A percentile compares a stretch with the other conserved stretches of the same genome.
These are phyloP conservation scores for Ophthalmolycus amberensis DNA, from an alignment of 2,113 vertebrate species.

Conservation along the genomic window DNA sequence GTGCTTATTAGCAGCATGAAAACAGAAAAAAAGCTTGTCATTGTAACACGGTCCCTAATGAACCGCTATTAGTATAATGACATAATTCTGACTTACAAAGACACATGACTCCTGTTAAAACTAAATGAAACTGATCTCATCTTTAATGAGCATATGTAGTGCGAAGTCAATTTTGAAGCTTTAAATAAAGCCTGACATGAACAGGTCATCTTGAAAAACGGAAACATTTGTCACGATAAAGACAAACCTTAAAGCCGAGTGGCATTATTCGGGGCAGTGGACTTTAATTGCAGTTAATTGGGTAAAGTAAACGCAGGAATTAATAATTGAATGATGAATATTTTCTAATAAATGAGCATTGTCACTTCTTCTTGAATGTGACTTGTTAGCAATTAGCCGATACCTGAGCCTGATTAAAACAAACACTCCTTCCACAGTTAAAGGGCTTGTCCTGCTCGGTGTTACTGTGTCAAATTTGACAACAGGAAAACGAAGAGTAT, in stretches of 20 bases:
- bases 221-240: slow-evolving; percentile 1
- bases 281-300: slow-evolving; percentile 49
- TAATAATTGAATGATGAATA: slow-evolving; percentile 39
- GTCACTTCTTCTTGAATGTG: slow-evolving; percentile 27
- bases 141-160: neutral
- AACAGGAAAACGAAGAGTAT: slow-evolving; percentile 42
- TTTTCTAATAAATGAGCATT: slow-evolving; percentile 52
- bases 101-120: neutral
- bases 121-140: slow-evolving; percentile 27
- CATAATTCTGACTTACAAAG: slow-evolving; percentile 32
- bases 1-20: slow-evolving; percentile 23
- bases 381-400: slow-evolving; percentile 49
- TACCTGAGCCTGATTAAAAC: slow-evolving; percentile 54
- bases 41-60: slow-evolving; percentile 27
- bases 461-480: slow-evolving; percentile 41
- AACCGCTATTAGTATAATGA: slow-evolving; percentile 31
- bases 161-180: neutral
- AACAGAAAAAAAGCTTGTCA: slow-evolving; percentile 17
- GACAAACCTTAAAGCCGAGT: slow-evolving; percentile 9
- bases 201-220: neutral
- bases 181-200: neutral
- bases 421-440: slow-evolving; percentile 40
- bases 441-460: slow-evolving; percentile 43
- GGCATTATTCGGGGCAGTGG: slow-evolving; percentile 9
- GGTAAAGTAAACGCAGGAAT: slow-evolving; percentile 39